Base-by-base conservation (phyloP, 1,140 invertebrate genomes). In the Kradibia gibbosae region DNA sequence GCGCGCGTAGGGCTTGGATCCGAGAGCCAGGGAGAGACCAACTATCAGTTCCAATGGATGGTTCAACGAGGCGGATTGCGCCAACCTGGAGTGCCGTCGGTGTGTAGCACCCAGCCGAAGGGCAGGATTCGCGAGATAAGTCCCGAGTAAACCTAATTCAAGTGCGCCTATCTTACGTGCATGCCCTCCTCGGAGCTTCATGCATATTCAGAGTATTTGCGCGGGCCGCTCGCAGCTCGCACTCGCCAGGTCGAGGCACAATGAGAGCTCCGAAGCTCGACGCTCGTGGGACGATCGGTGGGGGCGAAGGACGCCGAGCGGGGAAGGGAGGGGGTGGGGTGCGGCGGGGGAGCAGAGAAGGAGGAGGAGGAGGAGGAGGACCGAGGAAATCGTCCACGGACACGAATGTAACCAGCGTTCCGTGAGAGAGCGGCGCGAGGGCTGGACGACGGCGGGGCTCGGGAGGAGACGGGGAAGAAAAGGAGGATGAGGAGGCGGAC, bases 171-270 rank as follows among this genome's bases (percentile, higher is more conserved):
- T 13, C 22, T 17, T 39, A 67, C 34, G 34, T 67, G n/a, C 20
- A n/a, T 22, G 34, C 62, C 17, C 62, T 10, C 34, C 39, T 67
- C 36, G 20, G 2, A 22, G 62, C 20, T 65, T 39, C 62, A 67
- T 67, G 20, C 62, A 67, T 67, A 67, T 67, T 67, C 62, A 67
- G 28, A 67, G 62, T 67, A 67, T 67, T 39, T 67, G 34, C 4
- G 62, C 17, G 62, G 28, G 34, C 34, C 62, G 62, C 34, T 67
- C 34, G 34, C 17, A 20, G 8, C 62, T 65, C 31, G 60, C 28
- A 34, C 25, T 31, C 25, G 60, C 62, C 34, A 39, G 36, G 22
- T 67, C 25, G 0, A 34, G 31, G 20, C 2, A 67, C 62, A 67
- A 67, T 67, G 20, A 67, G 62, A n/a, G n/a, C n/a, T n/a, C 0